phyloP scores from a whole-genome alignment of 2,888 invertebrate genomes.

The Platerodrilus igneus region DNA sequence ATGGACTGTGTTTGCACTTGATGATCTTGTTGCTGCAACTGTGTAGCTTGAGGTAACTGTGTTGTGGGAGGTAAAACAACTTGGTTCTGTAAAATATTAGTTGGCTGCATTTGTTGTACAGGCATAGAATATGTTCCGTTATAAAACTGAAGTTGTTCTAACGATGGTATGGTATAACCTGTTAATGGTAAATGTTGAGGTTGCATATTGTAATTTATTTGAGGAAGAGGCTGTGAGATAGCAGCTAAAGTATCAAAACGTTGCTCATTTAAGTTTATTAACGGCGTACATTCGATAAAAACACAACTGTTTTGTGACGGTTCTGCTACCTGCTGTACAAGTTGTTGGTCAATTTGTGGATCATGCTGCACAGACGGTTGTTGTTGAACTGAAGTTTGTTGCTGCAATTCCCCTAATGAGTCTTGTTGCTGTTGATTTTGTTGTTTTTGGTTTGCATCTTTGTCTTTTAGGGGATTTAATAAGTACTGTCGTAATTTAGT shows the following conservation, averaged over 20 bases:
- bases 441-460: slow-evolving; percentile 21
- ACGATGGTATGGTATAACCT: slow-evolving; percentile 37
- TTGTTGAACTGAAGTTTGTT: slow-evolving; percentile 17
- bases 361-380: slow-evolving; percentile 23
- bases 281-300: slow-evolving; percentile 41
- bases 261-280: slow-evolving; percentile 37
- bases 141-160: slow-evolving; percentile 41
- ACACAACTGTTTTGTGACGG: slow-evolving; percentile 37
- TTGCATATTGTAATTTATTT: slow-evolving; percentile 41
- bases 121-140: slow-evolving; percentile 40
- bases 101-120: slow-evolving; percentile 37
- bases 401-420: slow-evolving; percentile 23
- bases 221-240: slow-evolving; percentile 33
- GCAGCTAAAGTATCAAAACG: slow-evolving; percentile 33
- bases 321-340: slow-evolving; percentile 13
- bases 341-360: slow-evolving; percentile 16
- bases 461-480: slow-evolving; percentile 26
- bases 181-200: slow-evolving; percentile 37
- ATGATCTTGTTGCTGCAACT: slow-evolving; percentile 10
- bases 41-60: slow-evolving; percentile 22
- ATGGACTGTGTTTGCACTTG: slow-evolving; percentile 21
- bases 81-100: slow-evolving; percentile 33
- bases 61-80: slow-evolving; percentile 24
- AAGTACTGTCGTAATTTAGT: slow-evolving; percentile 44
- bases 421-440: slow-evolving; percentile 17